Evolutionary conservation across 2,888 invertebrate genomes (phyloP), one percentile per base, ranked within the genome.

Genomic region (Cephus sareptanus): DNA sequence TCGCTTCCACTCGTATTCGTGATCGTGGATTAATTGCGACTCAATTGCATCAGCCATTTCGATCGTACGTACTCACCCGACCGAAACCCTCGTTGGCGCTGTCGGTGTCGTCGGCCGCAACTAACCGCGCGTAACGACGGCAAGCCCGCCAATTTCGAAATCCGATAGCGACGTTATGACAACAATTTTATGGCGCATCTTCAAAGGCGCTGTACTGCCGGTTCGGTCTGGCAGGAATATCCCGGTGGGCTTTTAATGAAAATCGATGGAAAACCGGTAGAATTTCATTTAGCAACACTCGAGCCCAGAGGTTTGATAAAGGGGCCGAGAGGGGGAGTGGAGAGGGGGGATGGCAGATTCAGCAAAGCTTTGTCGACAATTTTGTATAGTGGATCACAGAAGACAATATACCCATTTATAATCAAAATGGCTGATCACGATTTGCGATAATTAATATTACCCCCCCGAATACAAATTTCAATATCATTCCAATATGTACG

Each of bases 401-500:
- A 40, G 40, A 40, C 40, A 56, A 6, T 40, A 23, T 1, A 23
- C 4, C 0, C 4, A 13, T 37, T 4, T 56, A 23, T 15, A 23
- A 56, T 0, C 56, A 56, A 56, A 56, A 56, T 56, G 56, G 9
- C 56, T 56, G 23, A 23, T 56, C 56, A 56, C 56, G 23, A 23
- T 56, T 82, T 80, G 81, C 81, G 82, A 85, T 85, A 83, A 85
- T 84, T 77, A 81, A 79, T 84, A 83, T 83, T 82, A 80, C 79
- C 85, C 77, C 78, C 75, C 79, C 4, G 0, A 35, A 35, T 40
- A 56, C 23, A 9, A 6, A 6, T 56, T 56, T 23, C 56, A 56
- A 56, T 56, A 23, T 56, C 23, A 23, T 23, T 56, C 9, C 56
- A 23, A 23, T 23, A 56, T 0, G 1, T 9, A 56, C 56, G 56